Evolutionary conservation across 2,113 vertebrate species (phyloP).

Genomic region (Melanostigma gelatinosum): DNA sequence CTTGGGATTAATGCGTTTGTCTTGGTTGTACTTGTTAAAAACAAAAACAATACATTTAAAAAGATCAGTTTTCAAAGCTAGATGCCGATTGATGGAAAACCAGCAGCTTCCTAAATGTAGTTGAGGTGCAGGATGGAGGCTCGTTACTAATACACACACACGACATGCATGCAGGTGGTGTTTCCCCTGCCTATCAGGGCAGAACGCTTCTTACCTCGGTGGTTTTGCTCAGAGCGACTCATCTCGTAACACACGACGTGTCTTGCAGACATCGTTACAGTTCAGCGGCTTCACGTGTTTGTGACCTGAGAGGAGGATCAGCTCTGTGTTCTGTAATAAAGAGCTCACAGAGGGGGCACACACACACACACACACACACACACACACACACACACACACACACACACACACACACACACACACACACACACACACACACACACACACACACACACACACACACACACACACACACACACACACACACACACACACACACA

Average conservation of each 20-base stretch:
- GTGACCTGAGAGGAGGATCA: constrained; percentile 5
- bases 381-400: not conserved
- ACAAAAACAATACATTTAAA: not conserved
- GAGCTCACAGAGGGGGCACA: not conserved
- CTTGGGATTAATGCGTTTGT: not conserved
- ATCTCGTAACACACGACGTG: not conserved
- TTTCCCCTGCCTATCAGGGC: too few species aligned
- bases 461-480: not conserved
- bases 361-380: not conserved
- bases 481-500: not conserved
- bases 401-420: not conserved
- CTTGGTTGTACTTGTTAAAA: too few species aligned
- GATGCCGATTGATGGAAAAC: too few species aligned
- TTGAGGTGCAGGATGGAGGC: not conserved
- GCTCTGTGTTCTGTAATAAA: constrained; percentile 1
- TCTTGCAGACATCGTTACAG: not conserved
- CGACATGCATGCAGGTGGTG: too few species aligned
- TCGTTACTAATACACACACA: too few species aligned
- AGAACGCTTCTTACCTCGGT: not conserved
- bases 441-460: not conserved
- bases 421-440: not conserved
- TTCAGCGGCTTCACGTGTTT: not conserved
- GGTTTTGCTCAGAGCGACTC: not conserved
- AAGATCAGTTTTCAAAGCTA: too few species aligned
- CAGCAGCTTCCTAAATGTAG: not conserved